phyloP scores from a whole-genome alignment of 2,113 vertebrate genomes.

The Tichodroma muraria region DNA sequence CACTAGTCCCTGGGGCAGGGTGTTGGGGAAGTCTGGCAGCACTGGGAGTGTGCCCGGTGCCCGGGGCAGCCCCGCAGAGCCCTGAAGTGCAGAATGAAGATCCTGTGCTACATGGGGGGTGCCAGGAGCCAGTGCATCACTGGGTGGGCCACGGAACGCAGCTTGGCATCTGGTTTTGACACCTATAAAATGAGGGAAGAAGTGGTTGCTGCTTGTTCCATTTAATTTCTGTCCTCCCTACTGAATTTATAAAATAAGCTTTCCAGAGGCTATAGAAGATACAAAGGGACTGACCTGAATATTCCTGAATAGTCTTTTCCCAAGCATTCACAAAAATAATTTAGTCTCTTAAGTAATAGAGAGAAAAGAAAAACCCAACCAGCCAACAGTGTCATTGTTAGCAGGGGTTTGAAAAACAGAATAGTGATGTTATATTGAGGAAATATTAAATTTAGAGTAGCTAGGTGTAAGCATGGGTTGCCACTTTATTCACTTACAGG shows the following conservation, averaged over 20 bases:
- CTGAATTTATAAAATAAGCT: neutral
- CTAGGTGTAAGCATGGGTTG: neutral
- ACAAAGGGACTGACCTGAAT: neutral
- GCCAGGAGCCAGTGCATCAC: neutral
- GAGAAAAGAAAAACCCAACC: neutral
- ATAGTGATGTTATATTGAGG: neutral
- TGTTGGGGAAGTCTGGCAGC: neutral
- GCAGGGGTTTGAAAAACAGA: neutral
- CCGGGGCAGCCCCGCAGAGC: neutral
- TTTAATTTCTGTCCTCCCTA: neutral
- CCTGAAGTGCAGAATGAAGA: neutral
- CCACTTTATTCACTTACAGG: neutral
- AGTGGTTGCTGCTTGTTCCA: neutral
- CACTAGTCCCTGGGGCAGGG: rapidly evolving
- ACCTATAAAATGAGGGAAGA: neutral
- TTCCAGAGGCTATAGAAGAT: neutral
- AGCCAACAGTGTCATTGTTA: neutral
- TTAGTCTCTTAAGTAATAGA: neutral
- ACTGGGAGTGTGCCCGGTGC: neutral
- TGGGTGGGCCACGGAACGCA: neutral
- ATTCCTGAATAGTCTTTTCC: neutral
- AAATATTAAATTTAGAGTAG: neutral
- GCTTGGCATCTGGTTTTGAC: neutral
- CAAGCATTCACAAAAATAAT: neutral
- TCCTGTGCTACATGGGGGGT: neutral